phyloP scores from a whole-genome alignment of 30 jellyfish, hydroid and myxozoan species.

The Clytia hemisphaerica region DNA sequence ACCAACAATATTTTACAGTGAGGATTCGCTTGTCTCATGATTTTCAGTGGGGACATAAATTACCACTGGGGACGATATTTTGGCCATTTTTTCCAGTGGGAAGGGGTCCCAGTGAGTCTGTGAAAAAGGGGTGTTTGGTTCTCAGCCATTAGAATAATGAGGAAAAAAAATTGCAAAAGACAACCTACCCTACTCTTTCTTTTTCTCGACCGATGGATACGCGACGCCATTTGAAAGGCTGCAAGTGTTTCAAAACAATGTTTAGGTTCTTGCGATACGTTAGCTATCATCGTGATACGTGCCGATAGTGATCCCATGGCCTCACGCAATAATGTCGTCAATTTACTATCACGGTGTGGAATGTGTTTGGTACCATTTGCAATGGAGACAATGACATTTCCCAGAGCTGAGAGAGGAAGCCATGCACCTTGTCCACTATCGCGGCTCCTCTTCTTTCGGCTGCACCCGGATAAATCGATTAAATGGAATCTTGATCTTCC shows the following conservation, averaged over 20 bases:
- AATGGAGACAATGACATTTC: slow-evolving; percentile 75
- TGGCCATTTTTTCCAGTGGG: too few relatives aligned
- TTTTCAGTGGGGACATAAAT: too few relatives aligned
- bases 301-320: slow-evolving; percentile 87
- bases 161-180: not conserved
- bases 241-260: slow-evolving; percentile 64
- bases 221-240: slow-evolving; percentile 73
- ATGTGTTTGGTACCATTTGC: slow-evolving; percentile 93
- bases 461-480: slow-evolving; percentile 91
- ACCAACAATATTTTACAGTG: too few relatives aligned
- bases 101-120: too few relatives aligned
- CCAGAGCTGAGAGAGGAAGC: slow-evolving; percentile 79
- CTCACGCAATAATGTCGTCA: slow-evolving; percentile 72
- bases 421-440: slow-evolving; percentile 61
- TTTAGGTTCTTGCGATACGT: slow-evolving; percentile 80
- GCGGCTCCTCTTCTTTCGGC: slow-evolving; percentile 41
- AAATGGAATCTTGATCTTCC: slow-evolving; percentile 87
- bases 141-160: too few relatives aligned
- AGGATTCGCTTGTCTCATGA: not conserved
- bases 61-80: too few relatives aligned
- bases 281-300: slow-evolving; percentile 61
- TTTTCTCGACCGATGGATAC: slow-evolving; percentile 80
- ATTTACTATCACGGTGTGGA: slow-evolving; percentile 86
- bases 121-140: too few relatives aligned
- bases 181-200: slow-evolving; percentile 71